Conservation (phyloP, 2,888 invertebrate species). For the Philaethria dido region DNA sequence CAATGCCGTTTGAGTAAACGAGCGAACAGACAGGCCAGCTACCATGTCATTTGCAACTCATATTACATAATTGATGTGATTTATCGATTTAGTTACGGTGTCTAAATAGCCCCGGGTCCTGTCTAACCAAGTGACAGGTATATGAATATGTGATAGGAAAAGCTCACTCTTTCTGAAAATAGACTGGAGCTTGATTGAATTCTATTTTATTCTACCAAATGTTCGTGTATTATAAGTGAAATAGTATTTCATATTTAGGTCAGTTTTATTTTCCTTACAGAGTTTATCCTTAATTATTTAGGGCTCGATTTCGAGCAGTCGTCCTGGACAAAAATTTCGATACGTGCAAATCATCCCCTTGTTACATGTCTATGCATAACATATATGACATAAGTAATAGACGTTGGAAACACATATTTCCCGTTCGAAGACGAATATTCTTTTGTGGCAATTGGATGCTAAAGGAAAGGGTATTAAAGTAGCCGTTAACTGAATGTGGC, state of each 20-base stretch:
- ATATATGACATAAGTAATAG: too few species aligned
- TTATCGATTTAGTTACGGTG: slow-evolving; percentile 48
- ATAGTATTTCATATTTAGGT: not conserved
- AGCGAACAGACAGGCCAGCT: slow-evolving; percentile 50
- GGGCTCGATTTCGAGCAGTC: too few species aligned
- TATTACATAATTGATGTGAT: slow-evolving; percentile 44
- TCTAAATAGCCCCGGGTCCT: slow-evolving; percentile 36
- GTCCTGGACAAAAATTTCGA: too few species aligned
- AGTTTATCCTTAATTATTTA: too few species aligned
- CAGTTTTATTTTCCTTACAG: not conserved
- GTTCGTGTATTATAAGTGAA: not conserved
- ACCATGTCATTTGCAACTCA: slow-evolving; percentile 50
- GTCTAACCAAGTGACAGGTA: slow-evolving; percentile 30
- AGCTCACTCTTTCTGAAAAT: slow-evolving; percentile 2
- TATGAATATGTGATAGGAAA: slow-evolving; percentile 26
- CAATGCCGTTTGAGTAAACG: slow-evolving; percentile 66
- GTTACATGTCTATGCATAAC: too few species aligned
- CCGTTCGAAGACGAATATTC: too few species aligned
- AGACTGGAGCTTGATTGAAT: slow-evolving; percentile 4
- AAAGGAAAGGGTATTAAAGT: too few species aligned
- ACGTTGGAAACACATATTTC: too few species aligned
- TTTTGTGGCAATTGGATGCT: too few species aligned
- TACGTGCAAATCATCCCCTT: too few species aligned
- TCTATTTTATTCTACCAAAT: slow-evolving; percentile 3
- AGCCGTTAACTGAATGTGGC: too few species aligned